A percentile compares a stretch with the other conserved stretches of the same genome.
These are phyloP conservation scores for Planiliza haematocheilus DNA, from an alignment of 2,113 vertebrate species.

Conservation along the genomic window DNA sequence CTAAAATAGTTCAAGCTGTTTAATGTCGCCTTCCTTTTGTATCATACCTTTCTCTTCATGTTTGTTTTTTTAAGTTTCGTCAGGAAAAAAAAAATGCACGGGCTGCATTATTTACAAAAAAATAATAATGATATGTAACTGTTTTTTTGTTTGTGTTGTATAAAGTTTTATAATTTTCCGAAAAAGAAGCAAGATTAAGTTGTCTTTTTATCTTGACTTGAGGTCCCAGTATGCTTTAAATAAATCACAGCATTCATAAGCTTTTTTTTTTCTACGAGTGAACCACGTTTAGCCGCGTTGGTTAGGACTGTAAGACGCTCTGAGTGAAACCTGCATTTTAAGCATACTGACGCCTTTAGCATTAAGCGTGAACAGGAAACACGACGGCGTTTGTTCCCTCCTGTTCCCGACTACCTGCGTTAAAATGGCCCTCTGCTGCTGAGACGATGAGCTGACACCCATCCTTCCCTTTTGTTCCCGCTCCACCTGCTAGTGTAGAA, in stretches of 20 bases:
- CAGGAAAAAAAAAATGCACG: slow-evolving; percentile 56
- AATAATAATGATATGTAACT: background rate
- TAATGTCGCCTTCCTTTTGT: slow-evolving; percentile 1
- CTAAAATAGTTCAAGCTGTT: background rate
- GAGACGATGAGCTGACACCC: too few species aligned
- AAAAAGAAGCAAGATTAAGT: slow-evolving; percentile 21
- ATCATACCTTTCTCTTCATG: slow-evolving; percentile 1
- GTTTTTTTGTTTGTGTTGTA: slow-evolving; percentile 43
- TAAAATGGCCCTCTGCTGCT: slow-evolving; percentile 60
- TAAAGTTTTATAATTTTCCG: slow-evolving; percentile 34
- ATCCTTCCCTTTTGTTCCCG: slow-evolving; percentile 2
- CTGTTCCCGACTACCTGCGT: slow-evolving; percentile 45
- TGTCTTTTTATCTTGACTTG: background rate
- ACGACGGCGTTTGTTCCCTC: too few species aligned
- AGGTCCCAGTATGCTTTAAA: background rate
- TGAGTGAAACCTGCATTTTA: too few species aligned
- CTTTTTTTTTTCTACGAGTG: background rate
- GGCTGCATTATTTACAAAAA: slow-evolving; percentile 63
- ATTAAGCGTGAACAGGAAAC: too few species aligned
- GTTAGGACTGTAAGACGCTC: too few species aligned
- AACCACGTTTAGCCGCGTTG: too few species aligned
- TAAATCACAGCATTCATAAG: background rate
- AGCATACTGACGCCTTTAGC: too few species aligned
- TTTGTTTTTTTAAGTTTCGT: slow-evolving; percentile 48
- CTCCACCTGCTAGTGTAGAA: background rate